phyloP scores from a whole-genome alignment of 2,797 vertebrate genomes.

The Melanotaenia pygmaea region DNA sequence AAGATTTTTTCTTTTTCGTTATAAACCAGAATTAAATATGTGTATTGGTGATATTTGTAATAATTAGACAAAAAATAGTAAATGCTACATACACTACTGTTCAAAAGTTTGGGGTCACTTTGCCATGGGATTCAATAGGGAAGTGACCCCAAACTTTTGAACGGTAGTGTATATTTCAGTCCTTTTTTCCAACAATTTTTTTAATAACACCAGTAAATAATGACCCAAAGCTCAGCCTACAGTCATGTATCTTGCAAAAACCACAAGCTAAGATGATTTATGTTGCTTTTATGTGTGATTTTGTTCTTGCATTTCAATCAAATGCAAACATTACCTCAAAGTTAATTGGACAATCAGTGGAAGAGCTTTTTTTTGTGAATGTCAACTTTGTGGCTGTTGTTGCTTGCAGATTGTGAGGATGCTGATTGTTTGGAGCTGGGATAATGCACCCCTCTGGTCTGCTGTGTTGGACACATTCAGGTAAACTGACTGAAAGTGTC shows the following conservation, averaged over 20 bases:
- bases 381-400: conserved; percentile 16
- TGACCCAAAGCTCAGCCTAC: background rate
- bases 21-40: background rate
- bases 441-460: background rate
- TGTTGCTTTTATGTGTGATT: background rate
- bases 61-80: background rate
- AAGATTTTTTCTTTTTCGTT: background rate
- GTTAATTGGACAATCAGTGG: conserved; percentile 1
- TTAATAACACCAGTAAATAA: conserved; percentile 1
- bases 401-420: conserved; percentile 16
- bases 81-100: background rate
- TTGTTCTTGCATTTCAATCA: background rate
- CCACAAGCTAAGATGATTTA: background rate
- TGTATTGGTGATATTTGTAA: conserved; percentile 3
- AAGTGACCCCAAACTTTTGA: no score
- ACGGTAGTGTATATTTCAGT: background rate
- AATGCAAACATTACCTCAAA: background rate
- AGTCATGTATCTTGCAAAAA: background rate
- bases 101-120: no score
- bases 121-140: no score
- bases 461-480: conserved; percentile 8
- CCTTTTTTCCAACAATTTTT: background rate
- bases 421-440: conserved; percentile 15
- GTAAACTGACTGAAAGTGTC: conserved; percentile 36
- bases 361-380: conserved; percentile 14